Evolutionary conservation across 2,113 vertebrate genomes (phyloP).

Genomic region (Lophura nycthemera): DNA sequence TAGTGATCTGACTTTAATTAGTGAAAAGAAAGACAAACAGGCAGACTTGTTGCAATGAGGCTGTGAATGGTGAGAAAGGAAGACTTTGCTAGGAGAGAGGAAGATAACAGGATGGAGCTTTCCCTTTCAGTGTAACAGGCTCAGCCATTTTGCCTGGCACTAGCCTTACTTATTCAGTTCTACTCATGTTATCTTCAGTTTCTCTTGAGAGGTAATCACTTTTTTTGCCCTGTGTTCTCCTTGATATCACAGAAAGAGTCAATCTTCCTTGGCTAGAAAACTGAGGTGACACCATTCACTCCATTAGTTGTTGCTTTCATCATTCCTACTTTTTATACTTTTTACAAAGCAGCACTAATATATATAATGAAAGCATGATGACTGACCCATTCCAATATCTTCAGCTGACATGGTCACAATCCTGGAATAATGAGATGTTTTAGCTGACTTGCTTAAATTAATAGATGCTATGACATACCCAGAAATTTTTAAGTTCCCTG

Average conservation of each 20-base stretch:
- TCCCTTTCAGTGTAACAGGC: not conserved
- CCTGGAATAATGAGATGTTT: not conserved
- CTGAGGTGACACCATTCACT: not conserved
- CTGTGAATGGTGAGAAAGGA: not conserved
- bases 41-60: not conserved
- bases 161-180: not conserved
- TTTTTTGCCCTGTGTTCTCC: not conserved
- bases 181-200: not conserved
- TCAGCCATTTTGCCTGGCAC: not conserved
- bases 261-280: not conserved
- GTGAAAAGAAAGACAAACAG: not conserved
- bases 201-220: not conserved
- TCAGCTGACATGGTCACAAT: not conserved
- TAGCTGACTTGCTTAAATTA: not conserved
- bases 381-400: not conserved
- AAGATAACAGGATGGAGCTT: not conserved
- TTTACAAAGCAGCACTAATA: not conserved
- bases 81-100: not conserved
- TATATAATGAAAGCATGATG: not conserved
- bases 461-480: not conserved
- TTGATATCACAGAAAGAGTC: not conserved
- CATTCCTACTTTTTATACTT: not conserved
- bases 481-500: not conserved
- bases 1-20: not conserved
- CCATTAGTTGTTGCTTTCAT: not conserved